These are phyloP conservation scores for Indicator indicator DNA, from an alignment of 2,113 vertebrate species.

Conservation along the genomic window DNA sequence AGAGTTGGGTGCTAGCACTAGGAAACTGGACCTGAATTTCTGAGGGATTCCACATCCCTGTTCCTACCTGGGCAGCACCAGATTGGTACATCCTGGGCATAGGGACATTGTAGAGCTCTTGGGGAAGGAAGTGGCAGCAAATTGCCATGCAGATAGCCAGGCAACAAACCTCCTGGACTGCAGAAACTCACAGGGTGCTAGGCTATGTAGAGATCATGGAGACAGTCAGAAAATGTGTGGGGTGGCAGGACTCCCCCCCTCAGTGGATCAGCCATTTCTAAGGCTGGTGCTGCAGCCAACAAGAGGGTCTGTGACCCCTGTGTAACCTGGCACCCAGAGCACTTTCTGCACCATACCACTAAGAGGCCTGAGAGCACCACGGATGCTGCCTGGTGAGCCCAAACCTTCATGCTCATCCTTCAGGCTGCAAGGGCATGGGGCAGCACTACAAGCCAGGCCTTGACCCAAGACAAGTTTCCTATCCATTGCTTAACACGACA, in stretches of 20 bases:
- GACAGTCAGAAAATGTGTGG: neutral
- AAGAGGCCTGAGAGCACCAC: neutral
- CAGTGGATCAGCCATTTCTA: neutral
- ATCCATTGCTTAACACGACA: fast-evolving
- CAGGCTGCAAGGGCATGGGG: neutral
- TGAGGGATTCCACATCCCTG: neutral
- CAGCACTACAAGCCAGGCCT: neutral
- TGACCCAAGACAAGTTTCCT: fast-evolving
- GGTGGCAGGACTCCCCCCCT: neutral
- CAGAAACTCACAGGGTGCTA: neutral
- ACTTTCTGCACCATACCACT: neutral
- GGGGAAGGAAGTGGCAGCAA: neutral
- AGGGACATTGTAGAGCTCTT: neutral
- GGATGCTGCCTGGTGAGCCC: neutral
- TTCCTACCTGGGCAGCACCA: neutral
- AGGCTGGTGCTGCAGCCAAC: neutral
- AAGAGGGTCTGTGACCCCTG: neutral
- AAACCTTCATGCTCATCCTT: neutral
- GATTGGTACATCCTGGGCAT: neutral
- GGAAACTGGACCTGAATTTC: neutral
- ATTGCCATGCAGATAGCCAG: neutral
- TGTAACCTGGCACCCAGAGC: neutral
- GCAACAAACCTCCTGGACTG: neutral
- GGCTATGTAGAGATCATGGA: neutral
- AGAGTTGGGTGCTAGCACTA: neutral